Evolutionary conservation across 2,113 vertebrate genomes (phyloP), one percentile per base, ranked within the genome.

Genomic region (Okapia johnstoni): DNA sequence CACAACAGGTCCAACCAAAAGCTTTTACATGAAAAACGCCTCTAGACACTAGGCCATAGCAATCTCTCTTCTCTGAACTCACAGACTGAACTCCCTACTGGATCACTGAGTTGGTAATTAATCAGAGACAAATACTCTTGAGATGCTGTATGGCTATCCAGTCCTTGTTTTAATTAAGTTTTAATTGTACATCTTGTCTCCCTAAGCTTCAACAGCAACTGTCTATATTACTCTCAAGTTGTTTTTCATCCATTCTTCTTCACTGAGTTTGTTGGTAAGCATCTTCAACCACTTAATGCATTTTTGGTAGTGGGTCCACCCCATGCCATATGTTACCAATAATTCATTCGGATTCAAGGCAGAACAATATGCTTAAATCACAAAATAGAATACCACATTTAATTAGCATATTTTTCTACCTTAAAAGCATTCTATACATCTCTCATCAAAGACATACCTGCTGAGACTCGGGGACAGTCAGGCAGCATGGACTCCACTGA

Each of bases 391-490:
- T 79, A 73, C 17, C 63, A 77, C 23, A 86, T 77, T 66, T 85
- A 50, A 88, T 60, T 50, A 58, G 43, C 15, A 58, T 54, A 77
- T 77, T 90, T 88, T 94, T 86, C 58, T 3, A 66, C 36, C 81
- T 81, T 61, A 40, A 70, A n/a, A 46, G 11, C 23, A 55, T 25
- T 3, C 50, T 63, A 88, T 21, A 86, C 11, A 85, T 61, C 10
- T 63, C 66, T 46, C 28, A 94, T 90, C 70, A 87, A 92, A 14
- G 6, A 96, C 91, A 1, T 99, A 99, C 99, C 99, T 99, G 99
- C 99, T 98, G 99, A 99, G 97, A 99, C 99, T 26, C 99, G 99
- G 48, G 99, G 99, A 94, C 99, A 99, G 97, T 99, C 99, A 0
- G 99, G 99, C 87, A 99, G 99, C 99, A 99, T 99, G 96, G 99